phyloP scores from a whole-genome alignment of 2,797 vertebrate genomes.

The Tamandua tetradactyla region DNA sequence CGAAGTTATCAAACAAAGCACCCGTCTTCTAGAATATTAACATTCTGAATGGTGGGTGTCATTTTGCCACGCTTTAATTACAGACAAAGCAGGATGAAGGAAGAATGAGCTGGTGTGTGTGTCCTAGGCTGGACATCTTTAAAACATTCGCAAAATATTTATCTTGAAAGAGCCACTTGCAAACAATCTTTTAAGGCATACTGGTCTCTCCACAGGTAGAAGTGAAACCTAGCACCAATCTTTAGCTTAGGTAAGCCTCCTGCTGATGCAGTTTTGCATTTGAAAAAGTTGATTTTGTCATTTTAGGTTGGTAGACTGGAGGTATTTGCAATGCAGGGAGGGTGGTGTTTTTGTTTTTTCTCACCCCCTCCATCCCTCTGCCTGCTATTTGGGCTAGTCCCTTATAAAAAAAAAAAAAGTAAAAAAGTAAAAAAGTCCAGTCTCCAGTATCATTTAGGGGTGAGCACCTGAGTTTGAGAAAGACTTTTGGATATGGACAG shows the following conservation, averaged over 20 bases:
- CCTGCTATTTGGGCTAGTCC: neutral
- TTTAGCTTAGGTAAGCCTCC: conserved; percentile 51
- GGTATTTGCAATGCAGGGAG: neutral
- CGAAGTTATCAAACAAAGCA: conserved; percentile 51
- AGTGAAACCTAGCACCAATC: neutral
- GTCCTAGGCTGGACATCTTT: conserved; percentile 25
- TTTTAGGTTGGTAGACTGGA: conserved; percentile 58
- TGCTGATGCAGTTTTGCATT: conserved; percentile 55
- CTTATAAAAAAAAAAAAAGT: neutral
- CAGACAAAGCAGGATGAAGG: conserved; percentile 30
- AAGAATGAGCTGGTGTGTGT: conserved; percentile 52
- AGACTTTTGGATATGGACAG: conserved; percentile 43
- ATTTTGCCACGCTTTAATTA: conserved; percentile 47
- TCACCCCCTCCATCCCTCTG: neutral
- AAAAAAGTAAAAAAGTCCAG: neutral
- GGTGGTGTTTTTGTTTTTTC: neutral
- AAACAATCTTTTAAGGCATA: conserved; percentile 17
- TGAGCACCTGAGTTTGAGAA: conserved; percentile 46
- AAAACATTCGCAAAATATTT: conserved; percentile 52
- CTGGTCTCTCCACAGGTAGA: conserved; percentile 32
- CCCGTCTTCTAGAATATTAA: neutral
- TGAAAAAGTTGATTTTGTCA: conserved; percentile 51
- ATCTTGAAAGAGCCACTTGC: conserved; percentile 42
- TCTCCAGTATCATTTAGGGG: neutral
- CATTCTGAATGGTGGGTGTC: neutral